Evolutionary conservation across 2,113 vertebrate genomes (phyloP), one percentile per base, ranked within the genome.

Genomic region (Trematomus loennbergii): DNA sequence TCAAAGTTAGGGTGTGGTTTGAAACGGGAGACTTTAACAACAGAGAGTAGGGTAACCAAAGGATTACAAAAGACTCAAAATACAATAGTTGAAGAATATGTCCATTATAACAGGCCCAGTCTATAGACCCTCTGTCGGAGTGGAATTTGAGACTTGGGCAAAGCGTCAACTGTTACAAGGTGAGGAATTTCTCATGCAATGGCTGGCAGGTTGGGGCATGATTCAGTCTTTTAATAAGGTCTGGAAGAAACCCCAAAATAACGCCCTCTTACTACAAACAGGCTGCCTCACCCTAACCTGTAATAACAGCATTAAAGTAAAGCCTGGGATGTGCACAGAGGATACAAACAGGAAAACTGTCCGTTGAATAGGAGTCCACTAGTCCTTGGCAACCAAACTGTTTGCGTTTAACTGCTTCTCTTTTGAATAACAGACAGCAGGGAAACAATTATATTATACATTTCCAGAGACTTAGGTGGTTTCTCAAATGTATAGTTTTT

Each of bases 121-220:
- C 57, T 43, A 22, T 22, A 71, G 9, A 65, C 10, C 5, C 29
- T 75, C 25, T 36, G 57, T 12, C 5, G 33, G 80, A 10, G 43
- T 8, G 77, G 49, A 87, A 86, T 62, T 13, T 52, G 72, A 88
- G 65, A 74, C 61, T 43, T 7, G 12, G 54, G 73, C 40, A 54
- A 60, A 45, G 40, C 45, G 20, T 72, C 49, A 49, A 63, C 55
- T n/a, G 54, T 60, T 36, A 12, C 18, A 36, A 49, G 53, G 61
- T 77, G 80, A 88, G 52, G 79, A 82, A 85, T 88, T 86, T 87
- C 64, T 84, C 79, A 61, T 77, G 69, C 0, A 77, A 25, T 7
- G n/a, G 61, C 58, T 73, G 59, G 53, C 91, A 78, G 69, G 89
- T 53, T 25, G 61, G 12, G 22, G 65, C 83, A 78, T 49, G 79